Evolutionary conservation across 1,140 invertebrate genomes (phyloP), one percentile per base, ranked within the genome.

Genomic region (Idris sp.): DNA sequence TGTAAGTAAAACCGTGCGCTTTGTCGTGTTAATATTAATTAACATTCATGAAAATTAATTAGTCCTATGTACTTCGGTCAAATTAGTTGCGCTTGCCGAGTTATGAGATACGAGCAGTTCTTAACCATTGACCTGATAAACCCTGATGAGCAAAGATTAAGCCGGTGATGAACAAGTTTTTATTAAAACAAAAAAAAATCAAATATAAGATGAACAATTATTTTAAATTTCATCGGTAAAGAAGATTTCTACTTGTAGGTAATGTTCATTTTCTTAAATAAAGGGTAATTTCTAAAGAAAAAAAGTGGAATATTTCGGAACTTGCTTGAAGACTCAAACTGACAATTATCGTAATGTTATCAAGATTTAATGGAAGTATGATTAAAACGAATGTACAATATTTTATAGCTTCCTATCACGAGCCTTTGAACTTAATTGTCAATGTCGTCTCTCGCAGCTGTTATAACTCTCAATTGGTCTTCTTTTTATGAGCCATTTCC

Each of bases 361-460:
- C 26, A 5, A 13, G 25, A 10, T 49, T 49, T 61, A 61, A 61
- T 31, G 44, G 41, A 16, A 7, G 58, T 36, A 19, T 43, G 58
- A 62, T 49, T 51, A 62, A 51, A 62, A 41, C 30, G 58, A 51
- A 62, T 64, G 36, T 64, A 41, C 44, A 49, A 33, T 41, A 35
- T 62, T 64, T 64, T 64, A 64, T 30, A 36, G 44, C 59, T 51
- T 51, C 49, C 59, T 64, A 51, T 64, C 59, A 48, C 28, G 26
- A 51, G 46, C 49, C 44, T 41, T 48, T 62, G 33, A 49, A 18
- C 59, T 64, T 46, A 51, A 64, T 64, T 51, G 59, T 64, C 46
- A 43, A 46, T 35, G 46, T 35, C 59, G 30, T 51, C 46, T 43
- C n/a, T 53, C 26, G 4, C 35, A 13, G 46, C 35, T 43, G 59